Evolutionary conservation across 2,797 vertebrate genomes (phyloP), one percentile per base, ranked within the genome.

Genomic region (Anabacerthia variegaticeps): DNA sequence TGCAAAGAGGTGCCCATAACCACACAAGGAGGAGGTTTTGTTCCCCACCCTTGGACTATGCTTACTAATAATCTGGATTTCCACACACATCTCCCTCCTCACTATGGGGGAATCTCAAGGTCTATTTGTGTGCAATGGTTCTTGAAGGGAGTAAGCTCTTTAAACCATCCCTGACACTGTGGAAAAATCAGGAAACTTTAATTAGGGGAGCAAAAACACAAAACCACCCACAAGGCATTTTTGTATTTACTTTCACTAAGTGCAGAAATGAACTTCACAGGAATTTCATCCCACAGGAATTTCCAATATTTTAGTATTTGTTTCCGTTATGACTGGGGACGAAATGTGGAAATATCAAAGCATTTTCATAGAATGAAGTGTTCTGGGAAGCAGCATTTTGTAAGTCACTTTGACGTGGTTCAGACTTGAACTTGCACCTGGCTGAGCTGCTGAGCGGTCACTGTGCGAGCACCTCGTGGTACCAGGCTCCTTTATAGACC

Each of bases 201-300:
- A 95, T 94, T 94, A 93, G 56, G 67, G 54, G 37, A 92, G 52
- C 27, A 66, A 96, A 95, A 92, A 21, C 79, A 96, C 80, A 91
- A 94, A 95, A 18, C 3, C 75, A 92, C 85, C 76, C 95, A 94
- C 78, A 83, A 89, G 73, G 43, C 92, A 84, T 85, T 95, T 93
- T 72, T 80, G 39, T 92, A 76, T 94, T 97, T 96, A 92, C 93
- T 92, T 96, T 95, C 89, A 66, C 82, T 89, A 80, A 96, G 93
- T 89, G 92, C 87, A 93, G 68, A 91, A 93, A 48, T 0, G 36
- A 95, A 62, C 79, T 84, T 95, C 89, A 89, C 52, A 84, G 48
- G 63, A 86, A 84, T 89, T 94, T 86, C 54, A 81, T 73, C 85
- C 93, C 95, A 91, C 92, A 95, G 69, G 87, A 94, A 91, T 92